A percentile compares a stretch with the other conserved stretches of the same genome.
Evolutionary conservation across 30 jellyfish, hydroid and myxozoan genomes (phyloP).

Genomic region (Aurelia coerulea): DNA sequence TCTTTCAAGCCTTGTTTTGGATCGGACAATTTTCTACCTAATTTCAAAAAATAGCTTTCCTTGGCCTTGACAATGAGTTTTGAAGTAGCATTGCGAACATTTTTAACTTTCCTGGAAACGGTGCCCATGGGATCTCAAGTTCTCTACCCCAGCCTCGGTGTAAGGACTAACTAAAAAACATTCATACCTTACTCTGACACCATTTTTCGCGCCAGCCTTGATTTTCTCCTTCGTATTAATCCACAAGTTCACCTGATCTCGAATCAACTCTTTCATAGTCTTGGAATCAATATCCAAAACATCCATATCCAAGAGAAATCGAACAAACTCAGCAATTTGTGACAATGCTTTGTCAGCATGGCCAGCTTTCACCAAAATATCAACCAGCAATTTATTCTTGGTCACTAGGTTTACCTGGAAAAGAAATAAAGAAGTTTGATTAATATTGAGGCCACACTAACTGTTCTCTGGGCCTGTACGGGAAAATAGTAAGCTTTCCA

Average conservation of each 20-base stretch:
- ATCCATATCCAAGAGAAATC: slow-evolving; percentile 16
- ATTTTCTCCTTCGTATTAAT: slow-evolving; percentile 19
- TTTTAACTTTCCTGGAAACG: too few relatives aligned
- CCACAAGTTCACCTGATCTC: slow-evolving; percentile 56
- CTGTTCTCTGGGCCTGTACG: too few relatives aligned
- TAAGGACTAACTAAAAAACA: too few relatives aligned
- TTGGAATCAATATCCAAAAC: background rate
- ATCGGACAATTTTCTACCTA: too few relatives aligned
- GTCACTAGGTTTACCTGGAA: slow-evolving; percentile 32
- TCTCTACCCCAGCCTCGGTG: too few relatives aligned
- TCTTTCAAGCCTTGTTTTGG: too few relatives aligned
- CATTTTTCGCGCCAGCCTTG: background rate
- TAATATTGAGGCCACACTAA: too few relatives aligned
- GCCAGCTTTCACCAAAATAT: slow-evolving; percentile 9
- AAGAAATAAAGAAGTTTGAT: background rate
- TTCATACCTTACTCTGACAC: background rate
- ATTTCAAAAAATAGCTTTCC: too few relatives aligned
- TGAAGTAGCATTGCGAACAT: too few relatives aligned
- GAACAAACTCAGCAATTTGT: slow-evolving; percentile 1
- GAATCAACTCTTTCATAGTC: background rate
- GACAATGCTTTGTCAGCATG: slow-evolving; percentile 17
- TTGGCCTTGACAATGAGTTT: too few relatives aligned
- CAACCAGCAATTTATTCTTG: slow-evolving; percentile 44
- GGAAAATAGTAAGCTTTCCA: too few relatives aligned
- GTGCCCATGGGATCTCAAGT: too few relatives aligned